Conservation (phyloP, 1,140 invertebrate species). For the Plodia interpunctella region DNA sequence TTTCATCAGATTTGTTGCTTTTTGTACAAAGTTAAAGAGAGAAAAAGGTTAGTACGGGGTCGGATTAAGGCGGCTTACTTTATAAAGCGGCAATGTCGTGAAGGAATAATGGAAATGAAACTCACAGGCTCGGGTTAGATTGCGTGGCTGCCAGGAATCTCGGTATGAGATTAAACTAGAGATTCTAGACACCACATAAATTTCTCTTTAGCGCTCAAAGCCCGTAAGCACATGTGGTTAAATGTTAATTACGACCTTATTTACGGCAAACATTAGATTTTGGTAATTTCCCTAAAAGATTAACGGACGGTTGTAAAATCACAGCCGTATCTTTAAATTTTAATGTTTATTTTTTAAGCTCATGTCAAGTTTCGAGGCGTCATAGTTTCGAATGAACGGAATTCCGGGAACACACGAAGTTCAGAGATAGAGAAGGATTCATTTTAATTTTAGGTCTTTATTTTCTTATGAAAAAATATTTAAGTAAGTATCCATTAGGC, state of each 20-base stretch:
- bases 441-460: too few species aligned
- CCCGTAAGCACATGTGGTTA: conserved; percentile 11
- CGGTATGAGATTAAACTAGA: conserved; percentile 42
- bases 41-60: conserved; percentile 26
- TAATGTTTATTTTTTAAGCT: too few species aligned
- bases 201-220: conserved; percentile 33
- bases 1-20: too few species aligned
- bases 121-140: conserved; percentile 44
- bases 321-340: too few species aligned
- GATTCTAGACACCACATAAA: conserved; percentile 44
- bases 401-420: too few species aligned
- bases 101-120: conserved; percentile 45
- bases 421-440: too few species aligned
- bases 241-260: neutral
- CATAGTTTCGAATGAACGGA: too few species aligned
- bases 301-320: too few species aligned
- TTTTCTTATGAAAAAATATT: too few species aligned
- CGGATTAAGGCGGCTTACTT: conserved; percentile 32
- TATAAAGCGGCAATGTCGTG: conserved; percentile 19
- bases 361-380: too few species aligned
- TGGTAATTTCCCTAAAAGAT: too few species aligned
- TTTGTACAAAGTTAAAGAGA: conserved; percentile 28
- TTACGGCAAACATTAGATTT: neutral
- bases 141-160: conserved; percentile 42
- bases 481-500: too few species aligned